phyloP scores from a whole-genome alignment of 2,797 vertebrate genomes.

The Hylomyscus alleni region DNA sequence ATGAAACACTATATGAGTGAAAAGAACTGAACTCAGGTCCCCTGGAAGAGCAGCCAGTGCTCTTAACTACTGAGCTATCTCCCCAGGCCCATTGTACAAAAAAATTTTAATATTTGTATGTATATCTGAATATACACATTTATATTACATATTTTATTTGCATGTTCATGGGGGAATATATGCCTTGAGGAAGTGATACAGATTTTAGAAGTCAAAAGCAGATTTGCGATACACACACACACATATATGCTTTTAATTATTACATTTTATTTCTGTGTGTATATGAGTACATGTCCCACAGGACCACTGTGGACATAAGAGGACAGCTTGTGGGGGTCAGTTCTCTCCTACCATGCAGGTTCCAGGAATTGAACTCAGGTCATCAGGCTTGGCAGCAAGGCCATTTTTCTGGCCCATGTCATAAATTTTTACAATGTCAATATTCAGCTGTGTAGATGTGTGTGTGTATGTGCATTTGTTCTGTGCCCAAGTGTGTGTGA shows the following conservation, averaged over 20 bases:
- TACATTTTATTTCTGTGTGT: neutral
- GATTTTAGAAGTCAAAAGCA: neutral
- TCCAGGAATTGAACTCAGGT: neutral
- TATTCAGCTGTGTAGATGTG: slow-evolving; percentile 4
- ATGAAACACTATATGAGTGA: neutral
- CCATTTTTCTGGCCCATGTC: neutral
- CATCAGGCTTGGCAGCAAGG: neutral
- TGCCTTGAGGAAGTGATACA: slow-evolving; percentile 32
- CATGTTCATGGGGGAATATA: neutral
- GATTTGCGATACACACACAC: neutral
- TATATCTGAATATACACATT: neutral
- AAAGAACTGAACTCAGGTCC: neutral
- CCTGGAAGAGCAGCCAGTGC: neutral
- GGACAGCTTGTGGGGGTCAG: neutral
- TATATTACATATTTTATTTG: slow-evolving; percentile 23
- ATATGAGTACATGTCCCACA: neutral
- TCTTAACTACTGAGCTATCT: neutral
- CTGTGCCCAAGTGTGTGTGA: neutral
- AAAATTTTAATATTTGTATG: neutral
- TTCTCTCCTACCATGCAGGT: neutral
- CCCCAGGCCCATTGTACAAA: neutral
- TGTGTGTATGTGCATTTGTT: neutral
- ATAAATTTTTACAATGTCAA: slow-evolving; percentile 65
- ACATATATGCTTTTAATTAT: neutral
- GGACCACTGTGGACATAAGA: neutral